Evolutionary conservation across 2,888 invertebrate genomes (phyloP), one percentile per base, ranked within the genome.

Genomic region (Ommatoiulus sabulosus): DNA sequence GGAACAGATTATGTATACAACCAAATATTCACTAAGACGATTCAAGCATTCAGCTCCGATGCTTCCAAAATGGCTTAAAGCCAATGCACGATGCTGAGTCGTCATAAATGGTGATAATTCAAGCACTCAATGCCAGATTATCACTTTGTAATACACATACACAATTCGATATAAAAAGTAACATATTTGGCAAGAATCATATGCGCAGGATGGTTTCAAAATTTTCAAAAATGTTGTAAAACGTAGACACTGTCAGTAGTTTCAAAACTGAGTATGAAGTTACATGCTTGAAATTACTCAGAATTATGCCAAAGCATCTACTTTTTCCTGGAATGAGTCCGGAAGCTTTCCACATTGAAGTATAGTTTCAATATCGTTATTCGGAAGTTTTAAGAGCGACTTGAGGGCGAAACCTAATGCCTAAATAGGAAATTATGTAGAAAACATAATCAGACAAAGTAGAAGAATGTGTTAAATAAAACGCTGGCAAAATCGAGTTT

Each of bases 71-170:
- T 52, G 57, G 57, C n/a, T n/a, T 12, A 57, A 17, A 57, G n/a
- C n/a, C n/a, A 57, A 57, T 57, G 0, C 57, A n/a, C n/a, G 57
- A 57, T 57, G 5, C 7, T n/a, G n/a, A 57, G n/a, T 57, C 17
- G n/a, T 57, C n/a, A n/a, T 57, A 57, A n/a, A 57, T n/a, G 5
- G 57, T 12, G 17, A 57, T 57, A 57, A n/a, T 57, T n/a, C n/a
- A 57, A 57, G 57, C 57, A 57, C 57, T 57, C 57, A 57, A 57
- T 57, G 57, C 57, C 57, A 57, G 57, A 57, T n/a, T 57, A 57
- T 57, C n/a, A n/a, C 57, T 7, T n/a, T 57, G 57, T 57, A 57
- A n/a, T 57, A n/a, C 57, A 57, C n/a, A n/a, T 57, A 57, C 57
- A 57, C n/a, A 57, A n/a, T n/a, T 57, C 17, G 17, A 57, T 57